Base-by-base conservation (phyloP, 1,140 invertebrate species). In the Bradynema listronoti region DNA sequence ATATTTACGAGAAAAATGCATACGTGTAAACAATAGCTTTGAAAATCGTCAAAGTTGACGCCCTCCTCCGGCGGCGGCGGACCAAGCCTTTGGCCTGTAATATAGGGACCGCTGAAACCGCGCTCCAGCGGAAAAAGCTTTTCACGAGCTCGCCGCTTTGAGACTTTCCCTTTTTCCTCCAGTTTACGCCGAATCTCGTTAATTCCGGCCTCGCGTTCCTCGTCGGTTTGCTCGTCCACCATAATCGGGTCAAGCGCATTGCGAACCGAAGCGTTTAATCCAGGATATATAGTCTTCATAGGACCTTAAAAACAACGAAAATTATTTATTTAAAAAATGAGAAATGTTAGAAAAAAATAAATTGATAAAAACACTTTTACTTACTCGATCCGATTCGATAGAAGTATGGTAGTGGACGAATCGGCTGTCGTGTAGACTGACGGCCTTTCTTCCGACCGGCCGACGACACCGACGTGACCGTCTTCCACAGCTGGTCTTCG, bases 381-480 rank as follows among this genome's bases (percentile, higher is more conserved):
- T 47, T 22, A 77, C 72, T 77, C 11, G 73, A 55, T 65, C 93
- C 93, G 75, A 97, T 87, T 1, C 85, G 72, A 82, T 97, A 91
- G 0, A 91, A 92, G 68, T 80, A 84, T 78, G 96, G 94, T 29
- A 98, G 83, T 83, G 96, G 85, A 76, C 87, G 87, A 11, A 84
- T 87, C 60, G 83, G 85, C 9, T 86, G 85, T 27, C 84, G 80
- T 52, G 86, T 86, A 80, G 85, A 90, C n/a, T 85, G 90, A 82
- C 94, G 85, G 58, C 94, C 94, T 81, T 91, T 85, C 78, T 91
- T 91, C 70, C 83, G 86, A 61, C 94, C 93, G 66, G 91, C 88
- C 85, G 92, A 94, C 84, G 91, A 95, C 1, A 98, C 91, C 71
- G 86, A 87, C 2, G 87, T 89, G 0, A 93, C 87, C 39, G 90